A percentile compares a stretch with the other conserved stretches of the same genome.
These are phyloP conservation scores for Sclerodermus sp. DNA, from an alignment of 2,888 invertebrate species.

Conservation along the genomic window DNA sequence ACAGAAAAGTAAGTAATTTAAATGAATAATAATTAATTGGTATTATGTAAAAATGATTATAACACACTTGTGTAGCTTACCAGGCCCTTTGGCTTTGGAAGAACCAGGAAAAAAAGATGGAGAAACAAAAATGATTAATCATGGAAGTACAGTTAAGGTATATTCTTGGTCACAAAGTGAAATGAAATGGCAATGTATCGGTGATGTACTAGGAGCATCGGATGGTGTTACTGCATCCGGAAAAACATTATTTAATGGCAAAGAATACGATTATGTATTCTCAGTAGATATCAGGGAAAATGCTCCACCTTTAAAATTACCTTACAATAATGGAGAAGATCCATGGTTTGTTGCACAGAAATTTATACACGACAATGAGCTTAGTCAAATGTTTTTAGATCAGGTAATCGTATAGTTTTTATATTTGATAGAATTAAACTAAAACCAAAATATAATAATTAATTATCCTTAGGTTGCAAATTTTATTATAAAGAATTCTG, in stretches of 20 bases:
- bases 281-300: slow-evolving; percentile 94
- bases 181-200: slow-evolving; percentile 80
- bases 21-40: slow-evolving; percentile 70
- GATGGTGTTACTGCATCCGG: slow-evolving; percentile 70
- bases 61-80: slow-evolving; percentile 70
- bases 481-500: slow-evolving; percentile 84
- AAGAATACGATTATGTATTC: slow-evolving; percentile 95
- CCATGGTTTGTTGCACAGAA: slow-evolving; percentile 90
- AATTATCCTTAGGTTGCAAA: slow-evolving; percentile 71
- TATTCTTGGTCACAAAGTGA: slow-evolving; percentile 74
- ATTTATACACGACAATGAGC: slow-evolving; percentile 82
- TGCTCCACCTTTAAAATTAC: slow-evolving; percentile 83
- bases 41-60: slow-evolving; percentile 12
- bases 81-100: slow-evolving; percentile 76
- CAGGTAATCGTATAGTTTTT: slow-evolving; percentile 55
- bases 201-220: slow-evolving; percentile 83
- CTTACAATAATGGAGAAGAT: slow-evolving; percentile 88
- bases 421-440: not conserved
- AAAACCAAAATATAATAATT: not conserved
- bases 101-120: slow-evolving; percentile 81
- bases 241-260: slow-evolving; percentile 81
- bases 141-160: slow-evolving; percentile 73
- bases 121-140: slow-evolving; percentile 81
- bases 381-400: slow-evolving; percentile 86
- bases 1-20: slow-evolving; percentile 76